Base-by-base conservation (phyloP, 2,113 vertebrate species). In the Podiceps cristatus region DNA sequence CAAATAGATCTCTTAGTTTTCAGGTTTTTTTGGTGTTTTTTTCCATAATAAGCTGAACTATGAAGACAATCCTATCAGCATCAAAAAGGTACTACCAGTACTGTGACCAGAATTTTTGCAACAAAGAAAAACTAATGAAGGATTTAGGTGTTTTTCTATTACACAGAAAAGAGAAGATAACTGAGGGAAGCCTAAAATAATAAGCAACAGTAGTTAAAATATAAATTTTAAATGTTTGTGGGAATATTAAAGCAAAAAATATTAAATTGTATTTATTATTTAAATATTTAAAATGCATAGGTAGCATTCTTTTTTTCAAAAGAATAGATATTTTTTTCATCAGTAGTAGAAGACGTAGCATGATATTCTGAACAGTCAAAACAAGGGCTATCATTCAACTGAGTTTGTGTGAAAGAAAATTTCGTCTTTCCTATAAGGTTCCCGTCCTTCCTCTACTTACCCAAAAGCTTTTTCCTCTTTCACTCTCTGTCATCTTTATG, bases 1-100 rank as follows among this genome's bases (percentile, higher is more conserved):
- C 7, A 89, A 69, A 49, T 7, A 69, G 13, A 24, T 25, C 0
- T 7, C 10, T 31, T 28, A 50, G 2, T 29, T 68, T 68, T 76
- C 10, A 72, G 10, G 0, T 9, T 9, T 59, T 69, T 68, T 75
- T 59, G 2, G 1, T 44, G 3, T 10, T 49, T 33, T 49, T 52
- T 37, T 22, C 20, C 2, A 5, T 56, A 27, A 53, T 31, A 37
- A 18, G 31, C 4, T 47, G 15, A 24, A 24, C 7, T 68, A 42
- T 33, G 31, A 47, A 82, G 17, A 58, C 5, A 42, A 18, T 10
- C 5, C 11, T 52, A 35, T 33, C 25, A 77, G 5, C 8, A 69
- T 52, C 6, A 73, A 50, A 62, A 74, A 74, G 1, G 1, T 64
- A 55, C 13, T 47, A 47, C 15, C 33, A 66, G 7, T 49, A 50